phyloP scores from a whole-genome alignment of 1,140 invertebrate genomes.

The Drosophila pseudoananassae region DNA sequence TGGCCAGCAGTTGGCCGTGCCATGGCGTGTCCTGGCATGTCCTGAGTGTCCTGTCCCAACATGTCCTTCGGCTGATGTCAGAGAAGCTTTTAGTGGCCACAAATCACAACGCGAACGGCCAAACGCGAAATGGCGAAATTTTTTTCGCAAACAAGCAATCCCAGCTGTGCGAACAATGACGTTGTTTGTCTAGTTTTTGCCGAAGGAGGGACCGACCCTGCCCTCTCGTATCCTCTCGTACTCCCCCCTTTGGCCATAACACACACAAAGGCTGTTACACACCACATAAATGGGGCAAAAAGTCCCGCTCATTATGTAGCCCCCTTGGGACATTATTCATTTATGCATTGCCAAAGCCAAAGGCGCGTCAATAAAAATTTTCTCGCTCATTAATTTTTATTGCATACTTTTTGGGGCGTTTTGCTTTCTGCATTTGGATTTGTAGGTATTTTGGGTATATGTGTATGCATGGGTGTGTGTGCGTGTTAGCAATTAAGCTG shows the following conservation, averaged over 20 bases:
- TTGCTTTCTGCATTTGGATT: background rate
- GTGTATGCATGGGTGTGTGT: conserved; percentile 24
- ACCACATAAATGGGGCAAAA: background rate
- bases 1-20: conserved; percentile 14
- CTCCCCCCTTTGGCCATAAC: background rate
- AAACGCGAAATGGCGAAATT: conserved; percentile 25
- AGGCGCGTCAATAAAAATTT: conserved; percentile 76
- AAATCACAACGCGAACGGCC: conserved; percentile 54
- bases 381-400: conserved; percentile 76
- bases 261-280: conserved; percentile 1
- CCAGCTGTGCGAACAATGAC: conserved; percentile 42
- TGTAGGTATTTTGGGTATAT: background rate
- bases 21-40: conserved; percentile 15
- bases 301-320: conserved; percentile 42
- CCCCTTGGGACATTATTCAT: conserved; percentile 52
- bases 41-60: conserved; percentile 27
- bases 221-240: too few species aligned
- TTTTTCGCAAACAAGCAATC: conserved; percentile 56
- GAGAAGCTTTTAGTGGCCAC: conserved; percentile 71
- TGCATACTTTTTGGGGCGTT: conserved; percentile 56
- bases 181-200: conserved; percentile 42
- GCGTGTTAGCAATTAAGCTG: conserved; percentile 57
- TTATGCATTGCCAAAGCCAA: conserved; percentile 56
- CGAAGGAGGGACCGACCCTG: background rate
- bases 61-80: conserved; percentile 71